Evolutionary conservation across 2,797 vertebrate genomes (phyloP), one percentile per base, ranked within the genome.

Genomic region (Poeciliopsis infans): DNA sequence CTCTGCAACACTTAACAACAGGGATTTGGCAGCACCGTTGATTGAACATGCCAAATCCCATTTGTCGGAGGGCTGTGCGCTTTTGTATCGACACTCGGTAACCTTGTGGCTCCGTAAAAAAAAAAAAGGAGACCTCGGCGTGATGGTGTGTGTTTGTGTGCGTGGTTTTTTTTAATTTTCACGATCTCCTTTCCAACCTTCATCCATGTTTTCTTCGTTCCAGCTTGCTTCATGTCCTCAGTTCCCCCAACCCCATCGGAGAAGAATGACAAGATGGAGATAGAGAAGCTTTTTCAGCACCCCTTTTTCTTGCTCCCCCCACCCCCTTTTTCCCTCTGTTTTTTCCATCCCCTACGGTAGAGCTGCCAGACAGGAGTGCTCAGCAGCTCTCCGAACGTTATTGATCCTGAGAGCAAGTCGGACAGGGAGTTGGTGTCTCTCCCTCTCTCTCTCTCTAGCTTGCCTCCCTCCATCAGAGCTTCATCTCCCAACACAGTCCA

Each of bases 21-120:
- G 86, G 89, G 94, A 93, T 94, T 91, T 95, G 93, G 95, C 95
- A 93, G 91, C 85, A 77, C 74, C 85, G 90, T 86, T 93, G 93
- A 94, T 94, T 94, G 93, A 95, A 94, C 93, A 93, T 90, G 93
- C 92, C 93, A 95, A 93, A 94, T 95, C 92, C 91, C 91, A 93
- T 95, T 94, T 95, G 94, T 94, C 79, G 78, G 90, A 88, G 87
- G 79, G 91, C 80, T 87, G 89, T 87, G 86, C 47, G 82, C 78
- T 84, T 91, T 91, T 90, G 90, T 93, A 94, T 95, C 85, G 92
- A 94, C 94, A 92, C 91, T 85, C 88, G 87, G 90, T 92, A 94
- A 94, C 93, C 93, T 94, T 95, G 94, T 91, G 90, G 86, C 87
- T 93, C 74, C 51, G 85, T 86, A 85, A 93, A 93, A 33, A 39